Percentiles rank a stretch among this genome's conserved stretches.
Evolutionary conservation across 2,797 vertebrate species (phyloP).

Genomic region (Leucoraja ocellata): DNA sequence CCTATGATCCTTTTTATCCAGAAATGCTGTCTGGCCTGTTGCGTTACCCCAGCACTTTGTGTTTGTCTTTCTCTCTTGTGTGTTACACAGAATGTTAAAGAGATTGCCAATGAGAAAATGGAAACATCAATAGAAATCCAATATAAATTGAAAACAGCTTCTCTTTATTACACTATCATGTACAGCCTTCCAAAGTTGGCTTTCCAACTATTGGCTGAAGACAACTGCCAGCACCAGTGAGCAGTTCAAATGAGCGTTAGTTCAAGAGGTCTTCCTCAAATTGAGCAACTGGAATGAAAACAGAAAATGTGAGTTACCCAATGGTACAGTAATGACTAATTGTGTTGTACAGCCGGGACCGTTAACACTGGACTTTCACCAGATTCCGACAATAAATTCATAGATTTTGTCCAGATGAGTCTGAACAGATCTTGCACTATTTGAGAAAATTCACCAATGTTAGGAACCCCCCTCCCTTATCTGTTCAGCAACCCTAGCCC

Average conservation of each 20-base stretch:
- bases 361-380: background rate
- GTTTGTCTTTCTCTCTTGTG: background rate
- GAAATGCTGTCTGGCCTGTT: too few relatives aligned
- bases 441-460: too few relatives aligned
- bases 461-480: too few relatives aligned
- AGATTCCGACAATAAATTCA: background rate
- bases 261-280: conserved; percentile 4
- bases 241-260: background rate
- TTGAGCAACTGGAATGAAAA: conserved; percentile 9
- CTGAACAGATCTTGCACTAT: background rate
- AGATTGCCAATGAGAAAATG: background rate
- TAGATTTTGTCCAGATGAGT: background rate
- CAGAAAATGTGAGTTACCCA: background rate
- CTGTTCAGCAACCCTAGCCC: too few relatives aligned
- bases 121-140: background rate
- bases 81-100: background rate
- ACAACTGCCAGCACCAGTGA: background rate
- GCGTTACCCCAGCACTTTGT: too few relatives aligned
- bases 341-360: background rate
- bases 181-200: background rate
- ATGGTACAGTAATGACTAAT: background rate
- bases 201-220: conserved; percentile 11
- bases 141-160: conserved; percentile 6
- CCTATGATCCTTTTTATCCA: too few relatives aligned
- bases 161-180: background rate